Conservation (phyloP, 1,140 invertebrate genomes). For the Globodera ellingtonae region DNA sequence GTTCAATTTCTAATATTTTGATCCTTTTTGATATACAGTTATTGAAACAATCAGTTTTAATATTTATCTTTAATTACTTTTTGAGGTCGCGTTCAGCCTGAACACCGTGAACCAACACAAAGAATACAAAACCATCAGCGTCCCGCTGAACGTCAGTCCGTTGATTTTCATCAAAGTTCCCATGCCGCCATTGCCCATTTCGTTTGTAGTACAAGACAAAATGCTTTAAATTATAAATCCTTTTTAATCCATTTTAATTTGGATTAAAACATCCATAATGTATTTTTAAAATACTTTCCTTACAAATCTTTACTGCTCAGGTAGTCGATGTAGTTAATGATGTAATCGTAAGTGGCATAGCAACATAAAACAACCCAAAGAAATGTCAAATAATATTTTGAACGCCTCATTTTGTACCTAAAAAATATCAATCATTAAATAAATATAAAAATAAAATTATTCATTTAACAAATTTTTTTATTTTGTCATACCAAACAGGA, state of each 20-base stretch:
- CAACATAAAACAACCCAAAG: not conserved
- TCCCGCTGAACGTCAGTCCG: constrained; percentile 2
- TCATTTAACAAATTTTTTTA: not conserved
- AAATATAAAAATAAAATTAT: too few species aligned
- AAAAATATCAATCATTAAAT: not conserved
- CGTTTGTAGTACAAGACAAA: not conserved
- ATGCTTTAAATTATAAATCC: not conserved
- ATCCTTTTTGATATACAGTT: not conserved
- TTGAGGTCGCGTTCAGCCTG: not conserved
- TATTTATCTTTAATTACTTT: not conserved
- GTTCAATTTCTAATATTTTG: not conserved
- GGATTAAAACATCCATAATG: not conserved
- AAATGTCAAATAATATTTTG: not conserved
- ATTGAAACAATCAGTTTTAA: too few species aligned
- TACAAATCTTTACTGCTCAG: not conserved
- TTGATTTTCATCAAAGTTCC: not conserved
- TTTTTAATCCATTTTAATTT: not conserved
- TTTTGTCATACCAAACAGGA: not conserved
- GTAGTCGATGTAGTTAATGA: constrained; percentile 1
- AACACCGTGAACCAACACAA: not conserved
- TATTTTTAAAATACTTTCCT: too few species aligned
- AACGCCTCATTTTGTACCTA: not conserved
- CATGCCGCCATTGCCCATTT: constrained; percentile 5
- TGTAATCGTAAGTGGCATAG: not conserved
- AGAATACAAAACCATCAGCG: not conserved